Evolutionary conservation across 1,140 invertebrate genomes (phyloP), one percentile per base, ranked within the genome.

Genomic region (Neelides sp.): DNA sequence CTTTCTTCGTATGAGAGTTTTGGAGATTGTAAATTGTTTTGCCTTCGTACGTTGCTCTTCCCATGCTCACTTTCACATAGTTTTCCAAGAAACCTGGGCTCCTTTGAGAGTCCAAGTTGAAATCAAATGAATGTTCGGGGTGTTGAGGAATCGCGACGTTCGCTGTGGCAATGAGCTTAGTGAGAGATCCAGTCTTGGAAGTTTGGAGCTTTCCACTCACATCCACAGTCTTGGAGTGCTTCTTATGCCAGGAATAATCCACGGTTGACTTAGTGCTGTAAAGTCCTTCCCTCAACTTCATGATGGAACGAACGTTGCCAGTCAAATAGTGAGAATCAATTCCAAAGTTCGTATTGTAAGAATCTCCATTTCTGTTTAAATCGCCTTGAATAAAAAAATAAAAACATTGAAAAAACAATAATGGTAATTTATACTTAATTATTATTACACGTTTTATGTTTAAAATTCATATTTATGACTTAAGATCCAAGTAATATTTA

Each of bases 31-130:
- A 62, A 4, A 63, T 23, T 12, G 55, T 40, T 30, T 60, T 48
- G 32, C 52, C 43, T 22, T 54, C 48, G 61, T 60, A 61, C 23
- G 58, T 41, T 34, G 59, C 13, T 47, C 56, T 57, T 10, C 58
- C 62, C 12, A 57, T 22, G 2, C 36, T 50, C 12, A 62, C 42
- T 28, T 54, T 55, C 15, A 45, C 35, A 24, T 36, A 54, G 46
- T 65, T 65, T 47, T 66, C 64, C 22, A 58, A 53, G 36, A 63
- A 66, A 1, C 62, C 62, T 5, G 39, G 32, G 30, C 58, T 64
- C 8, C 23, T 50, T 49, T 63, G 59, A 1, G 52, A 57, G 13
- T 66, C 64, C 52, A 58, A 65, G 0, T 36, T 26, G n/a, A 62
- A 42, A 20, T 63, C 61, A 2, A 61, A 41, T 17, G 61, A 59